phyloP scores from a whole-genome alignment of 2,888 invertebrate species.

The Onthophagus sagittarius region DNA sequence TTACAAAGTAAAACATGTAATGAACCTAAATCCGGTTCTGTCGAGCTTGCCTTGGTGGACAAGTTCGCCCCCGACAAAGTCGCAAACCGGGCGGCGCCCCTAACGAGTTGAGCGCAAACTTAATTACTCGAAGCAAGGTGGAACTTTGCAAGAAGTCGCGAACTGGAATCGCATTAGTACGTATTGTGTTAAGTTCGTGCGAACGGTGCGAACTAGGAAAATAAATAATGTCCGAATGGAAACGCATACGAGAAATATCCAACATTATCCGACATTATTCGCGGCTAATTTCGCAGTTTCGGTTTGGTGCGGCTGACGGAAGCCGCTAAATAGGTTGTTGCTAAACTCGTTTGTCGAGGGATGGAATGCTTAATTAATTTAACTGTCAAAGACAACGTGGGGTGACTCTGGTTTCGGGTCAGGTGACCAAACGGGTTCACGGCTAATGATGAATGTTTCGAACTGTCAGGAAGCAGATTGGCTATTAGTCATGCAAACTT shows the following conservation, averaged over 20 bases:
- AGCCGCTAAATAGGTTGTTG: neutral
- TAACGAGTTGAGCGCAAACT: conserved; percentile 38
- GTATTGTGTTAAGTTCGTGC: conserved; percentile 35
- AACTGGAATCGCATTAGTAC: conserved; percentile 36
- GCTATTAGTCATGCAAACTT: neutral
- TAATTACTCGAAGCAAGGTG: conserved; percentile 39
- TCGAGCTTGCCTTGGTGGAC: neutral
- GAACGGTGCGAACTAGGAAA: conserved; percentile 30
- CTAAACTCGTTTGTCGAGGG: neutral
- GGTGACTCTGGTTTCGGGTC: neutral
- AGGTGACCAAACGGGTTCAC: neutral
- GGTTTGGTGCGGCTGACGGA: neutral
- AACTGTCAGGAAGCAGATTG: neutral
- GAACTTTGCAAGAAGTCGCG: conserved; percentile 36
- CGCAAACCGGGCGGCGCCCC: conserved; percentile 20
- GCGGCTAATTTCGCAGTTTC: neutral
- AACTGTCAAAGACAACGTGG: neutral
- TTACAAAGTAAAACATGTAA: neutral
- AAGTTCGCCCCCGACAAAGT: neutral
- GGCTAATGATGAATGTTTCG: neutral
- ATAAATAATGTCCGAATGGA: conserved; percentile 24
- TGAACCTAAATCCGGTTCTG: neutral
- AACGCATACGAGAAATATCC: neutral
- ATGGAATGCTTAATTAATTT: neutral
- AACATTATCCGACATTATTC: neutral